These are phyloP conservation scores for Polydrusus cervinus DNA, from an alignment of 2,888 invertebrate genomes.

Conservation along the genomic window DNA sequence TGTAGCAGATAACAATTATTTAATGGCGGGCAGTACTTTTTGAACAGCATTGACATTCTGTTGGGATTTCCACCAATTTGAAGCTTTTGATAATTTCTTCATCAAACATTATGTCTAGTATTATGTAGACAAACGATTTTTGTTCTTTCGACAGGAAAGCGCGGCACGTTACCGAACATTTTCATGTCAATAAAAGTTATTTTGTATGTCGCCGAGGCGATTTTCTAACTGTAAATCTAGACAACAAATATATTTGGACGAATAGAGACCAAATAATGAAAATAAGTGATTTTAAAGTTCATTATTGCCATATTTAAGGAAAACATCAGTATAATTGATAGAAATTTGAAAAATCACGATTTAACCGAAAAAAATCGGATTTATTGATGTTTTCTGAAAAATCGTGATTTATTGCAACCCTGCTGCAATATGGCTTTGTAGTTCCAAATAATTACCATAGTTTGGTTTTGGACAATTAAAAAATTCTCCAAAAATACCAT, in stretches of 20 bases:
- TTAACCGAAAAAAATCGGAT: not conserved
- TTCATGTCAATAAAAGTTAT: not conserved
- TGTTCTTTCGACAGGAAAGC: slow-evolving; percentile 7
- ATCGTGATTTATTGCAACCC: not conserved
- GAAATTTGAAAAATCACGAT: not conserved
- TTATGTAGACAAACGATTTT: slow-evolving; percentile 9
- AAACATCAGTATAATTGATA: not conserved
- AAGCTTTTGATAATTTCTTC: slow-evolving; percentile 28
- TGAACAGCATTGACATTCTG: slow-evolving; percentile 25
- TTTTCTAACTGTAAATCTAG: no score
- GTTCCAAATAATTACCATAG: no score
- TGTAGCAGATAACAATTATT: slow-evolving; percentile 40
- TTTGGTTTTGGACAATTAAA: no score
- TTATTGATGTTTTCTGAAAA: not conserved
- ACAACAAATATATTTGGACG: no score
- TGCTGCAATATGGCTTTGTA: no score
- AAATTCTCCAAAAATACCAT: no score
- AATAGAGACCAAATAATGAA: no score
- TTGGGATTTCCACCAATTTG: slow-evolving; percentile 23
- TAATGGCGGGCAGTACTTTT: slow-evolving; percentile 30
- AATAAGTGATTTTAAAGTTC: not conserved
- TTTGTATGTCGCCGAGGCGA: no score
- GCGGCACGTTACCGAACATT: not conserved
- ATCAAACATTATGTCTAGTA: slow-evolving; percentile 26
- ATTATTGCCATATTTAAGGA: no score